Conservation (phyloP, 2,888 invertebrate genomes). For the Acronicta psi region DNA sequence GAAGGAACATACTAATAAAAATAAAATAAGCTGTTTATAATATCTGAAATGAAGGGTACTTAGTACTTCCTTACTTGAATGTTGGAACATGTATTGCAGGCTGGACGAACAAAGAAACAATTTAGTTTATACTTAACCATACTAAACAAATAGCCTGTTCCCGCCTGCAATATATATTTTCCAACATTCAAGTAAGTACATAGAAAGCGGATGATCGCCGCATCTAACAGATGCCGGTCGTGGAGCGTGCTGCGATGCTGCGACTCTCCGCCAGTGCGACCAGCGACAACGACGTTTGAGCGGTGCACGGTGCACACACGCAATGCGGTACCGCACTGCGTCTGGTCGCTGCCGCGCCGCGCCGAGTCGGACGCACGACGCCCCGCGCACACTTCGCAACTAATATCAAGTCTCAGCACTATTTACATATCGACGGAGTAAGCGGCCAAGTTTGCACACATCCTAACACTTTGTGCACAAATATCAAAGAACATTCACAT, state of each 20-base stretch:
- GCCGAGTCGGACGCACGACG: neutral
- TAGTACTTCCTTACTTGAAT: too few relatives aligned
- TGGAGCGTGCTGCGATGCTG: neutral
- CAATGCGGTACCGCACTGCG: slow-evolving; percentile 62
- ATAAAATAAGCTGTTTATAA: too few relatives aligned
- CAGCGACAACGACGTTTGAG: neutral
- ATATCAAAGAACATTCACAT: neutral
- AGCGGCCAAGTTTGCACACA: neutral
- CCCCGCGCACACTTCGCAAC: slow-evolving; percentile 10
- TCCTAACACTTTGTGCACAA: neutral
- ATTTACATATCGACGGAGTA: slow-evolving; percentile 29
- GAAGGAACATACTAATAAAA: too few relatives aligned
- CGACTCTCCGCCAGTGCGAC: neutral
- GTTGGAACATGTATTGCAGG: too few relatives aligned
- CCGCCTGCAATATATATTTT: too few relatives aligned
- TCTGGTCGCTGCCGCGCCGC: slow-evolving; percentile 18
- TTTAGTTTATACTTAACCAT: too few relatives aligned
- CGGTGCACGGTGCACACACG: slow-evolving; percentile 41
- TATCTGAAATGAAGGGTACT: too few relatives aligned
- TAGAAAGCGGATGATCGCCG: too few relatives aligned
- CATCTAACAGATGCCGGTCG: too few relatives aligned
- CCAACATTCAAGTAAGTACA: too few relatives aligned
- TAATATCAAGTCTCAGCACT: slow-evolving; percentile 24
- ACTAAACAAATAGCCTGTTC: too few relatives aligned
- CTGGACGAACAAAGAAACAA: too few relatives aligned